Evolutionary conservation across 2,888 invertebrate species (phyloP), one percentile per base, ranked within the genome.

Genomic region (Biston stratarius): DNA sequence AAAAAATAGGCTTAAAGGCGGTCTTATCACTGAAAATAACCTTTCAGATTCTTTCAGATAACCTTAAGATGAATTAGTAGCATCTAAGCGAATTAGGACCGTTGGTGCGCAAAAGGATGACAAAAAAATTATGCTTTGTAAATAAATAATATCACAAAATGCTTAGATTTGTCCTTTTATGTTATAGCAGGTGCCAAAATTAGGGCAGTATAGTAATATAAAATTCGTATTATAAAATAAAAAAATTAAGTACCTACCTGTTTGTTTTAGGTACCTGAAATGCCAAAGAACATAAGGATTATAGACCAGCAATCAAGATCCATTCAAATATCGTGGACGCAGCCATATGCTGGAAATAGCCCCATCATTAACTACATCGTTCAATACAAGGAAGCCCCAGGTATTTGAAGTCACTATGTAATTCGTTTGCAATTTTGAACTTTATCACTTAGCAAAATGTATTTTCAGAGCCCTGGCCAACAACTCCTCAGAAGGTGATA

Each of bases 341-440:
- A 97, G 75, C 98, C 98, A 10, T 97, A 97, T 83, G 97, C 97
- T 73, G 98, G 98, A 69, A 98, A 98, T 81, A 97, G 97, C 86
- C 97, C 97, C 36, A 97, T 99, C 72, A 96, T 96, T 69, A 97
- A 96, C 85, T 98, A 98, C 86, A 97, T 97, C 71, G 96, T 98
- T 44, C 98, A 98, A 88, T 98, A 97, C 86, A 98, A 98, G 87
- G 96, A 97, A 82, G 97, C 97, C 69, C 95, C 97, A 92, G 96
- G 96, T 96, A 94, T 44, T 44, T 55, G 12, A 10, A 44, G 1
- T 0, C 0, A 55, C n/a, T 14, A 33, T 1, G 6, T 8, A 8
- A 55, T 7, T 40, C 6, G 12, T 38, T 15, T 7, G 5, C 12
- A 12, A 52, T 58, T 36, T 15, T 44, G n/a, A 52, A 52, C 38